Conservation (phyloP, 2,797 vertebrate genomes). For the Clarias laeviceps region DNA sequence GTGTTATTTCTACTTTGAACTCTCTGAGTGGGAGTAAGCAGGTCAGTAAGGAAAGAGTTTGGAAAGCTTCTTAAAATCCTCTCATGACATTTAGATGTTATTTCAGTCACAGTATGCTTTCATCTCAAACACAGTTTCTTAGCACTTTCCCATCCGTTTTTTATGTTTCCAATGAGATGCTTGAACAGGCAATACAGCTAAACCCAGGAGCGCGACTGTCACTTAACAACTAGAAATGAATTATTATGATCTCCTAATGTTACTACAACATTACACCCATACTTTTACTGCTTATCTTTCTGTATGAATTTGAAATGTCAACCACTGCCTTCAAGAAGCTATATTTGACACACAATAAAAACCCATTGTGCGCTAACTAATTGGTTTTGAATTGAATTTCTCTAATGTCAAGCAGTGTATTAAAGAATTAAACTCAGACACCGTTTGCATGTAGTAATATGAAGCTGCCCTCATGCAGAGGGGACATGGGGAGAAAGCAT, state of each 20-base stretch:
- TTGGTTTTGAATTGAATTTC: conserved; percentile 47
- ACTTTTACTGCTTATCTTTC: conserved; percentile 33
- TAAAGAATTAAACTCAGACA: conserved; percentile 42
- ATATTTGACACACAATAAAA: conserved; percentile 42
- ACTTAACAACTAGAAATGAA: conserved; percentile 16
- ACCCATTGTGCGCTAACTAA: conserved; percentile 43
- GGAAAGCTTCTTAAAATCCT: conserved; percentile 1
- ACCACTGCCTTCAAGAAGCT: conserved; percentile 22
- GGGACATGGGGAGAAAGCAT: conserved; percentile 29
- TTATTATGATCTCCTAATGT: conserved; percentile 29
- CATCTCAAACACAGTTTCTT: conserved; percentile 4
- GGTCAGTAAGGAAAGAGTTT: conserved; percentile 13
- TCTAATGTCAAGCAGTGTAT: conserved; percentile 54
- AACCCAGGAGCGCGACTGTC: neutral
- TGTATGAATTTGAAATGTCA: conserved; percentile 29
- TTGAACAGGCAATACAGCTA: conserved; percentile 14
- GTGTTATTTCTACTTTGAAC: conserved; percentile 11
- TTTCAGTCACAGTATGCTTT: conserved; percentile 14
- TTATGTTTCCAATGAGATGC: conserved; percentile 13
- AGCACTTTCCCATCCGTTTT: conserved; percentile 13
- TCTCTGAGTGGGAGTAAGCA: conserved; percentile 4
- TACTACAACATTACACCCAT: conserved; percentile 16
- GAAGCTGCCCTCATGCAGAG: conserved; percentile 17
- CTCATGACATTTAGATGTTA: conserved; percentile 21
- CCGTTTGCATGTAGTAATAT: conserved; percentile 39